These are phyloP conservation scores for Harmothoe impar DNA, from an alignment of 2,888 invertebrate genomes.

Conservation along the genomic window DNA sequence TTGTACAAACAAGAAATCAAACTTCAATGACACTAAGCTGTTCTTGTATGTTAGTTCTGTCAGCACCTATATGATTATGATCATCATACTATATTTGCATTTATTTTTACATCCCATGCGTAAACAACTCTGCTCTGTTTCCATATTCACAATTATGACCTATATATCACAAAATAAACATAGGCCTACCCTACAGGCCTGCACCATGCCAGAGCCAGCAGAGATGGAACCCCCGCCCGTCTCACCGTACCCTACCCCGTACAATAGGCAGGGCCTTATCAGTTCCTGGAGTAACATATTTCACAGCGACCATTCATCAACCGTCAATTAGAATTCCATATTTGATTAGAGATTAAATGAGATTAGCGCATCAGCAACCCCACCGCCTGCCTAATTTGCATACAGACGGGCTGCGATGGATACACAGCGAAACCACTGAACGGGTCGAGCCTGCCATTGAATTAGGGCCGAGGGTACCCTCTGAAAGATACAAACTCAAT, in stretches of 20 bases:
- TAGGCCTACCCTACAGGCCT: too few species aligned
- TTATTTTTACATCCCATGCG: too few species aligned
- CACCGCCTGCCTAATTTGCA: constrained; percentile 47
- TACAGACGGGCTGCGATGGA: neutral
- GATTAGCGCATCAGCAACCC: constrained; percentile 27
- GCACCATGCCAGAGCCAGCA: too few species aligned
- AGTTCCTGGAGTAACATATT: constrained; percentile 36
- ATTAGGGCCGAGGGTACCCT: neutral
- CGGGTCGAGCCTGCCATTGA: neutral
- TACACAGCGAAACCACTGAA: neutral
- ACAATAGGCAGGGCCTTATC: constrained; percentile 11
- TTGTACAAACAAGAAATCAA: too few species aligned
- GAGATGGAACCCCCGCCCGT: too few species aligned
- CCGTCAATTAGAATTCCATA: constrained; percentile 52
- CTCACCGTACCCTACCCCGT: neutral
- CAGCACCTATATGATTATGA: too few species aligned
- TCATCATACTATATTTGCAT: too few species aligned
- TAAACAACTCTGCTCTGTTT: too few species aligned
- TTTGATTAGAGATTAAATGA: constrained; percentile 56
- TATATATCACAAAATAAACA: too few species aligned
- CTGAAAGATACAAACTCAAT: constrained; percentile 26
- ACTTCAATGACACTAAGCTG: too few species aligned
- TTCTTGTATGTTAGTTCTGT: too few species aligned
- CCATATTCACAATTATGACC: too few species aligned
- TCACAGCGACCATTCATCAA: constrained; percentile 18